phyloP scores from a whole-genome alignment of 1,140 invertebrate species.

The Nilaparvata lugens region DNA sequence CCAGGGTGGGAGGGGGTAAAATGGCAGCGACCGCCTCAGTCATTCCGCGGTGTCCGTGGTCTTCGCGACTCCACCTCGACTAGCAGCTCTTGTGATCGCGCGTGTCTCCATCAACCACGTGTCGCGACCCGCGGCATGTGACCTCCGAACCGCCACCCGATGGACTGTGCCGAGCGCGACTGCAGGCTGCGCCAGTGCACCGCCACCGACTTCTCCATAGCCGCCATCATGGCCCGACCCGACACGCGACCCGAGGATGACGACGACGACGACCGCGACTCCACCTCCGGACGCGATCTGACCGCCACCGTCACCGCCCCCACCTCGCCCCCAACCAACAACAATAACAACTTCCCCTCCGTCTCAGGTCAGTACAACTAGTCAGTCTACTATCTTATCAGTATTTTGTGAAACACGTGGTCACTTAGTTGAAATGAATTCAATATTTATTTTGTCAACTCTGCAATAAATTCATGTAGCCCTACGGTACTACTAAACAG shows the following conservation, averaged over 20 bases:
- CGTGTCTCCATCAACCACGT: neutral
- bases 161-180: conserved; percentile 16
- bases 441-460: no score
- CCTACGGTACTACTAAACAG: no score
- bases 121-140: neutral
- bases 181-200: conserved; percentile 25
- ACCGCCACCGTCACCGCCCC: conserved; percentile 1
- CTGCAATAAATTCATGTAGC: no score
- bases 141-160: neutral
- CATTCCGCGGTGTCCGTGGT: neutral
- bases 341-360: no score
- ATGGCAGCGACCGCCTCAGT: conserved; percentile 9
- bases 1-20: conserved; percentile 4
- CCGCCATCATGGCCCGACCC: conserved; percentile 75
- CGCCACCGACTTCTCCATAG: conserved; percentile 88
- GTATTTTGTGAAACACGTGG: no score
- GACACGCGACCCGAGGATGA: conserved; percentile 23
- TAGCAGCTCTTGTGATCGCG: neutral
- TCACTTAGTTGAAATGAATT: no score
- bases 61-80: neutral
- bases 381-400: no score
- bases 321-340: neutral
- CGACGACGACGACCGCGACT: neutral
- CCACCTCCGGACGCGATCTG: conserved; percentile 6
- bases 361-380: no score